Conservation (phyloP, 2,888 invertebrate genomes). For the Drosophila neutralis region DNA sequence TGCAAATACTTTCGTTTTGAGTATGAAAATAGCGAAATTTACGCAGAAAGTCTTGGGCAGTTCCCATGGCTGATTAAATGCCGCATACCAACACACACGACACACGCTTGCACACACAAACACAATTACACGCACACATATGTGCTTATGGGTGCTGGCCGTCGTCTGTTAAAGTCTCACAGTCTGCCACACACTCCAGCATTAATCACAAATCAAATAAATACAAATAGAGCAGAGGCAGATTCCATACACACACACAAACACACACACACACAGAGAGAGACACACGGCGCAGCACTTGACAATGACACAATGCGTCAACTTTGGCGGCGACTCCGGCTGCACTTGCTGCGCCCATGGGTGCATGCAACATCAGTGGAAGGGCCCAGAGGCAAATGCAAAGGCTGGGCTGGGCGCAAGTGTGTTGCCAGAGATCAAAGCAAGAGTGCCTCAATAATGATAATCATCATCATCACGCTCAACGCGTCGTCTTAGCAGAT, state of each 20-base stretch:
- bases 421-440: slow-evolving; percentile 65
- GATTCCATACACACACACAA: slow-evolving; percentile 14
- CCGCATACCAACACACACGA: not conserved
- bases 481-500: slow-evolving; percentile 44
- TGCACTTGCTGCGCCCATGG: slow-evolving; percentile 73
- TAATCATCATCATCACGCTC: slow-evolving; percentile 69
- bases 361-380: slow-evolving; percentile 14
- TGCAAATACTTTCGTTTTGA: not conserved
- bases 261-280: not conserved
- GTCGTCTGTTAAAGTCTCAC: slow-evolving; percentile 40
- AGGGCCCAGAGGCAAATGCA: slow-evolving; percentile 6
- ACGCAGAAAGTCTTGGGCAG: not conserved
- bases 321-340: slow-evolving; percentile 69
- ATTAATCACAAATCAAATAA: slow-evolving; percentile 74
- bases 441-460: slow-evolving; percentile 80
- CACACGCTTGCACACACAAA: not conserved
- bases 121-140: not conserved
- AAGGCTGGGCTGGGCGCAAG: slow-evolving; percentile 35
- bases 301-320: slow-evolving; percentile 77
- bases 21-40: not conserved
- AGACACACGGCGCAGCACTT: slow-evolving; percentile 64
- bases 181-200: slow-evolving; percentile 55
- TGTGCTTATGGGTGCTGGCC: slow-evolving; percentile 1
- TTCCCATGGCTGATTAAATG: slow-evolving; percentile 19
- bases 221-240: slow-evolving; percentile 68